Percentiles rank a stretch among this genome's conserved stretches.
Evolutionary conservation across 1,140 invertebrate species (phyloP).

Genomic region (Macrosteles quadrilineatus): DNA sequence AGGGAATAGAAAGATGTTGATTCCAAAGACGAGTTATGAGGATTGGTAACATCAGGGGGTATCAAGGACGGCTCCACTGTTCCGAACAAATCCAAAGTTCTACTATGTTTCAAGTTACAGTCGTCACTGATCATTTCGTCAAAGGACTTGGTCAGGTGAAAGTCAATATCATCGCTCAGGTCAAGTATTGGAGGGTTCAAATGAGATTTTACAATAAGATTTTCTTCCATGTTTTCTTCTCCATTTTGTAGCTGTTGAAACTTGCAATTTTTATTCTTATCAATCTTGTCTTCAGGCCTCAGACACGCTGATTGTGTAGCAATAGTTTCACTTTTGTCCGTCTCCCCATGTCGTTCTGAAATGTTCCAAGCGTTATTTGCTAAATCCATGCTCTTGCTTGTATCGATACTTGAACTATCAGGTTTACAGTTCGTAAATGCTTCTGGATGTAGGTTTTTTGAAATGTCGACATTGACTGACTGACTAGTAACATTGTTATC

Average conservation of each 20-base stretch:
- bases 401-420: too few species aligned
- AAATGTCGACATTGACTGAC: too few species aligned
- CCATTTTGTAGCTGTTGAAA: background rate
- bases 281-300: background rate
- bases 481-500: too few species aligned
- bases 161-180: conserved; percentile 14
- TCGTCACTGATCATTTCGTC: conserved; percentile 2
- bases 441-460: too few species aligned
- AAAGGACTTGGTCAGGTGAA: background rate
- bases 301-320: too few species aligned
- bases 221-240: conserved; percentile 1
- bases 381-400: too few species aligned
- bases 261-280: background rate
- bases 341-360: too few species aligned
- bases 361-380: too few species aligned
- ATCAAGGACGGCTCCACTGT: background rate
- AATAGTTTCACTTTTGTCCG: too few species aligned
- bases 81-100: background rate
- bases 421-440: too few species aligned
- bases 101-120: background rate
- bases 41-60: background rate
- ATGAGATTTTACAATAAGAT: background rate
- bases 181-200: background rate
- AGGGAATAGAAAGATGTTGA: background rate
- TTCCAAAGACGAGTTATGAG: background rate